These are phyloP conservation scores for Epizoanthus rinbou DNA, from an alignment of 92 coral and sea anemone genomes.

Conservation along the genomic window DNA sequence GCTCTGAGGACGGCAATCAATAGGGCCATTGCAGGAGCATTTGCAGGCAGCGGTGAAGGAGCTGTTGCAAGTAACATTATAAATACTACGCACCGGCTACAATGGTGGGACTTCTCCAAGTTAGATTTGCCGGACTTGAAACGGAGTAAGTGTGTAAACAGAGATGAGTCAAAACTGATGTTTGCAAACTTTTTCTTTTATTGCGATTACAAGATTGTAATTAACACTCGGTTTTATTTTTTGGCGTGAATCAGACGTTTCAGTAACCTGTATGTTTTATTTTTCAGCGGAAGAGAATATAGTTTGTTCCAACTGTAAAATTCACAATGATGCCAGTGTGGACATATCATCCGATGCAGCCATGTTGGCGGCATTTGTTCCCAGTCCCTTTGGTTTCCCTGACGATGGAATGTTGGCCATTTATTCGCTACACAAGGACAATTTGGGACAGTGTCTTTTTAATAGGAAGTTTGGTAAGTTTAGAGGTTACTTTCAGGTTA, in stretches of 20 bases:
- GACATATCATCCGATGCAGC: conserved; percentile 88
- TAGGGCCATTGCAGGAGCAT: conserved; percentile 89
- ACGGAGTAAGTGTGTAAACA: conserved; percentile 53
- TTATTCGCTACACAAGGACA: conserved; percentile 72
- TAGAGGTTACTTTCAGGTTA: too few species aligned
- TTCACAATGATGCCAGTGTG: conserved; percentile 89
- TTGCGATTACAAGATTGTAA: not conserved
- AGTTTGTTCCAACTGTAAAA: conserved; percentile 82
- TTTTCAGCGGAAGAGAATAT: conserved; percentile 64
- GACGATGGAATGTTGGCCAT: conserved; percentile 82
- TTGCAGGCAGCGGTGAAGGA: conserved; percentile 93
- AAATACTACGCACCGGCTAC: conserved; percentile 88
- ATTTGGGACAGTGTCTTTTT: conserved; percentile 86
- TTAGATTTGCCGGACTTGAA: conserved; percentile 71
- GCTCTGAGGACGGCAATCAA: conserved; percentile 87
- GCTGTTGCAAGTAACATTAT: conserved; percentile 90
- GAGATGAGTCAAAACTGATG: too few species aligned
- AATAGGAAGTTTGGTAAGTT: conserved; percentile 80
- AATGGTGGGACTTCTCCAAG: conserved; percentile 92
- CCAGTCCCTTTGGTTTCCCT: conserved; percentile 77
- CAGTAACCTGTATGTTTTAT: not conserved
- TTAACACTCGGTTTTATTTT: not conserved
- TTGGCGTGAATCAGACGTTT: too few species aligned
- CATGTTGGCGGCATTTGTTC: conserved; percentile 86
- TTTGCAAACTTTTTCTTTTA: too few species aligned